Evolutionary conservation across 2,888 invertebrate genomes (phyloP), one percentile per base, ranked within the genome.

Genomic region (Machimus atricapillus): DNA sequence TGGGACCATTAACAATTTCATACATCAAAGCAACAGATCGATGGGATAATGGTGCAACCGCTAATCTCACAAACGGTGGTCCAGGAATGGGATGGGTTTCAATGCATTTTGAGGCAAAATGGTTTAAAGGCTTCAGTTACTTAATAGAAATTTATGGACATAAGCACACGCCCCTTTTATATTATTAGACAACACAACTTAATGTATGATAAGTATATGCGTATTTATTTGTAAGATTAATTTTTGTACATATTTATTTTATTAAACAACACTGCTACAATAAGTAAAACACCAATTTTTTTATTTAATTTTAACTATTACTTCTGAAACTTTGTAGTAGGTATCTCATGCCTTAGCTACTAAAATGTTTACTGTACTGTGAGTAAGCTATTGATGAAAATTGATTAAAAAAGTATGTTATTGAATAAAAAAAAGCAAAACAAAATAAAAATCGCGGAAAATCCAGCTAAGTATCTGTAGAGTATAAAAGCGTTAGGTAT

Each of bases 91-190:
- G 34, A 12, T 27, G 9, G n/a, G 14, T 56, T 56, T 1, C 23
- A 19, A 52, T 81, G 27, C 81, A 52, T n/a, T 9, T 81, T 1
- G 34, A 81, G 27, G 52, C 81, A 16, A 81, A 81, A 81, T 46
- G 16, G 34, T 56, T 81, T 19, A 81, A 81, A 81, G 81, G 81
- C 23, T 81, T 56, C 56, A 81, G 81, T 81, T 81, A 43, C 52
- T 34, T 81, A 27, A 19, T 81, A 16, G 81, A 81, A 81, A 27
- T 81, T 56, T 81, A 81, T 16, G 81, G 81, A 9, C n/a, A n/a
- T 76, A 76, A 34, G 34, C 16, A 19, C 34, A 5, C n/a, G 7
- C 14, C 34, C 0, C 34, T 74, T 1, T 76, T 34, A 34, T 31
- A 8, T 76, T 37, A 34, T 76, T 76, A 76, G 37, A 34, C 14